Evolutionary conservation across 1,140 invertebrate species (phyloP), one percentile per base, ranked within the genome.

Genomic region (Daktulosphaira vitifoliae): DNA sequence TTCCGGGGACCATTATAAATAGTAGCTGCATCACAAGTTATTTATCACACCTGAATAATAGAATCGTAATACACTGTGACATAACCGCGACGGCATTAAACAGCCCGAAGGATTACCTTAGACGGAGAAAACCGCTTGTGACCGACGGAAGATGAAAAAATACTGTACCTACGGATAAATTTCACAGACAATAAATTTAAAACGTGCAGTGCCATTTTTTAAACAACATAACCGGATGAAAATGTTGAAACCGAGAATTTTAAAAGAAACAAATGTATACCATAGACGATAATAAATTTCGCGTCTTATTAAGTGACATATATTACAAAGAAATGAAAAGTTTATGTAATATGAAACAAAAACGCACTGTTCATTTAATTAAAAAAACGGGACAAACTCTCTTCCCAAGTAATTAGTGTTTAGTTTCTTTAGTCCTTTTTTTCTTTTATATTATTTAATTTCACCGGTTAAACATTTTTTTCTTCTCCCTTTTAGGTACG

Each of bases 121-220:
- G 26, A 48, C 18, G 25, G 22, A 48, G 29, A 15, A 62, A 62
- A 59, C 29, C 25, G 18, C 22, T 48, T 62, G 56, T 39, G 25
- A 33, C 29, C 5, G 29, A 33, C 13, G n/a, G 33, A 33, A 62
- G 44, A 62, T 62, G 46, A n/a, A n/a, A 62, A 62, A 62, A 25
- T 46, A 29, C 15, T 25, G 15, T 8, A 9, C 42, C 18, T 23
- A 23, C 39, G 25, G 44, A 48, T 11, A 48, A 48, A 62, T 62
- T 62, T 62, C 56, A 62, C 56, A 62, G 56, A 48, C 42, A 62
- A 48, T 62, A 62, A 33, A 48, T 39, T 25, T 33, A 11, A 48
- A 26, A 48, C 42, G 25, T 33, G 42, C 29, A 62, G 22, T 54
- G 38, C 22, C n/a, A 26, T 59, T 18, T 20, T 52, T 52, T 44